Evolutionary conservation across 2,888 invertebrate species (phyloP).

Genomic region (Drosophila mercatorum): DNA sequence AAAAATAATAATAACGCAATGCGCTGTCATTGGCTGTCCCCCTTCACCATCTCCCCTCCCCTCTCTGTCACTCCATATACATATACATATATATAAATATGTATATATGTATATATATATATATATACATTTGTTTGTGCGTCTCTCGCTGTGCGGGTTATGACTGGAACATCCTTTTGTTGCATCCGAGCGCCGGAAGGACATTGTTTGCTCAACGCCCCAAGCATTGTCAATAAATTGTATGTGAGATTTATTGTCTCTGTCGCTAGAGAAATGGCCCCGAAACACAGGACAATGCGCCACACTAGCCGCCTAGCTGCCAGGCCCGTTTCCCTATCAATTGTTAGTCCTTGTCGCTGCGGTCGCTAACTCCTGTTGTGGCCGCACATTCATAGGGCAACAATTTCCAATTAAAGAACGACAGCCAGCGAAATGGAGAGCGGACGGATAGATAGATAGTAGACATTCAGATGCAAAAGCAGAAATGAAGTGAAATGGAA

Average conservation of each 20-base stretch:
- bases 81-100: neutral
- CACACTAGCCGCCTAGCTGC: constrained; percentile 13
- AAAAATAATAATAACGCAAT: constrained; percentile 27
- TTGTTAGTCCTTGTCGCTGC: constrained; percentile 20
- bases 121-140: neutral
- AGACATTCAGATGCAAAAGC: neutral
- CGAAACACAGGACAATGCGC: constrained; percentile 43
- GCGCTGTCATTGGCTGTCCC: constrained; percentile 12
- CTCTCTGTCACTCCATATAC: neutral
- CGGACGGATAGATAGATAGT: neutral
- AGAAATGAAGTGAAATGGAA: constrained; percentile 6
- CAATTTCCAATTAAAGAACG: constrained; percentile 48
- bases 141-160: constrained; percentile 3
- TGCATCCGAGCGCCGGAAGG: constrained; percentile 60
- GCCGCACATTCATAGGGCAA: constrained; percentile 34
- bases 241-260: constrained; percentile 75
- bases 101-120: neutral
- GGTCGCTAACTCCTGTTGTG: constrained; percentile 15
- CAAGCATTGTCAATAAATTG: constrained; percentile 79
- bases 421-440: neutral
- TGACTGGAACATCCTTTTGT: constrained; percentile 57
- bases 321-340: constrained; percentile 9
- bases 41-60: neutral
- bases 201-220: constrained; percentile 74
- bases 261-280: constrained; percentile 56